Base-by-base conservation (phyloP, 1,140 invertebrate genomes). In the Asbolus verrucosus region DNA sequence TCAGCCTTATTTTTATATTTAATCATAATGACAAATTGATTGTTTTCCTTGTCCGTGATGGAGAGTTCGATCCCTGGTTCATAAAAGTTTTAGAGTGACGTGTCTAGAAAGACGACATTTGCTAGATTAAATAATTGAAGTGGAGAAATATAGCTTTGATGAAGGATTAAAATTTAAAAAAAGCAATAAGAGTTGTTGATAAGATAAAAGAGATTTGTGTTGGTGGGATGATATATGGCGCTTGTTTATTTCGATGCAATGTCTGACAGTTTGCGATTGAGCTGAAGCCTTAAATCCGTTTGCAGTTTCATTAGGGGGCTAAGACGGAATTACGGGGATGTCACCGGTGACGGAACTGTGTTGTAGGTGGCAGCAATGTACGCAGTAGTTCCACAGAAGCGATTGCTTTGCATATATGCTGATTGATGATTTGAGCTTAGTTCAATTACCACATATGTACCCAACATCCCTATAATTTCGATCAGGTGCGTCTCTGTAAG, bases 401-500 rank as follows among this genome's bases (percentile, higher is more conserved):
- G 39, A 63, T 27, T 63, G 61, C 39, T 63, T 63, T 63, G 61
- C 33, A 63, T 63, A 62, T 62, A 38, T 21, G 36, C 61, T 63
- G 61, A 39, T 63, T 63, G 61, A 63, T 63, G 61, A 39, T 24
- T 63, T 14, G 61, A 38, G 33, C 33, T 63, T 63, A 62, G 33
- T n/a, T 41, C 14, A 63, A 39, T 63, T n/a, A 39, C 16, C 31
- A 21, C 39, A 63, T 41, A 63, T 63, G 33, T 41, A 21, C 14
- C n/a, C 15, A 41, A 21, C 61, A 21, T 54, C 46, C 27, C 46
- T 27, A 39, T 39, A 63, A 63, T 63, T 63, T 63, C 61, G 41
- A 63, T 63, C 61, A 63, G 31, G 33, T 63, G 11, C 15, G 61
- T 13, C 39, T 63, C 11, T 6, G 39, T 13, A 33, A 33, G 30